Evolutionary conservation across 1,140 invertebrate species (phyloP).

Genomic region (Euschistus heros): DNA sequence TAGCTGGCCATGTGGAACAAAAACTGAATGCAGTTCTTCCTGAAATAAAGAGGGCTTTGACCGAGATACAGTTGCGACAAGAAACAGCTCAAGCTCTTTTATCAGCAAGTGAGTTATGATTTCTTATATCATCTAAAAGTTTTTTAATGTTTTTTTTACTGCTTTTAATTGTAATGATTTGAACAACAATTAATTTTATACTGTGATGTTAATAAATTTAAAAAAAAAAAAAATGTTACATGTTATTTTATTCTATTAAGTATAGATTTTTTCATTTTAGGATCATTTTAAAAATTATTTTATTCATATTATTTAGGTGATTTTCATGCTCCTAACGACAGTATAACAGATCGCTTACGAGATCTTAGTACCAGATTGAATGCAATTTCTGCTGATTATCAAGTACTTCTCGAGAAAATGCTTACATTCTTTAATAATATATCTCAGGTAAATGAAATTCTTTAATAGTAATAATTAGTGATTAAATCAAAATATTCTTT

Average conservation of each 20-base stretch:
- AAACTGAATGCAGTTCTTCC: conserved; percentile 48
- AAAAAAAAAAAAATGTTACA: not conserved
- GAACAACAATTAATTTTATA: no score
- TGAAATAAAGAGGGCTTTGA: conserved; percentile 51
- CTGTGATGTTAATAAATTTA: not conserved
- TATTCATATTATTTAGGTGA: conserved; percentile 33
- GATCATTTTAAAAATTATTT: no score
- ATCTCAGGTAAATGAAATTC: conserved; percentile 44
- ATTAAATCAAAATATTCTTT: no score
- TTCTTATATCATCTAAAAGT: no score
- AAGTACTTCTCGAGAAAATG: conserved; percentile 58
- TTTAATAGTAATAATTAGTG: no score
- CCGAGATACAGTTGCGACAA: conserved; percentile 58
- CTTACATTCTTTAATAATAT: conserved; percentile 57
- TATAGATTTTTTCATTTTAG: not conserved
- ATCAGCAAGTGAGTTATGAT: conserved; percentile 34
- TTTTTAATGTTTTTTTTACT: no score
- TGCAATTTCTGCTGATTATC: conserved; percentile 58
- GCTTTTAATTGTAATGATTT: no score
- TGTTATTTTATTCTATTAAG: not conserved
- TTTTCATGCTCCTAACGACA: conserved; percentile 38
- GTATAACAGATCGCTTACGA: conserved; percentile 48
- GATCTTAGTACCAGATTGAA: conserved; percentile 55
- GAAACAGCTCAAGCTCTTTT: conserved; percentile 47
- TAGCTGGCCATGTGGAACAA: conserved; percentile 47